A percentile compares a stretch with the other conserved stretches of the same genome.
These are phyloP conservation scores for Thaumetopoea pityocampa DNA, from an alignment of 1,140 invertebrate species.

Conservation along the genomic window DNA sequence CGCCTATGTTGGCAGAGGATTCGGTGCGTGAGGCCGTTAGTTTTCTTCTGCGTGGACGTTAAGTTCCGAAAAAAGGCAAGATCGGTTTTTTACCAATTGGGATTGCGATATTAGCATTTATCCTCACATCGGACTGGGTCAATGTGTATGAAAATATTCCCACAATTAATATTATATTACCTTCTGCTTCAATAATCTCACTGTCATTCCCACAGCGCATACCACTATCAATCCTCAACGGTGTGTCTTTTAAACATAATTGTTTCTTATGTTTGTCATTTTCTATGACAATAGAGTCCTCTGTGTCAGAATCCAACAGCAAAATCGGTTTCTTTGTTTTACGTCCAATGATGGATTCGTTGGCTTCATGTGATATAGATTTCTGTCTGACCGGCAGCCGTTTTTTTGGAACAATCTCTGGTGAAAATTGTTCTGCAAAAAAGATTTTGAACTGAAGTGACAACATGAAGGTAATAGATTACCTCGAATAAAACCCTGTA, in stretches of 20 bases:
- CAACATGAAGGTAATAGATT: no score
- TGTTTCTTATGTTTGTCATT: constrained; percentile 45
- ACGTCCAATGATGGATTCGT: constrained; percentile 34
- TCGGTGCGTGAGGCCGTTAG: no score
- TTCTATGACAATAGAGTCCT: constrained; percentile 56
- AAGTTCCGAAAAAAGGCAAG: no score
- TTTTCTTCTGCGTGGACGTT: no score
- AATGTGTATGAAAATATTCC: no score
- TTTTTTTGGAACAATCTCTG: constrained; percentile 46
- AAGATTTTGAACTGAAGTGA: constrained; percentile 1
- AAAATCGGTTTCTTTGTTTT: constrained; percentile 53
- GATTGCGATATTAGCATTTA: no score
- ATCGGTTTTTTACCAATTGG: no score
- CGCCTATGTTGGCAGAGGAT: no score
- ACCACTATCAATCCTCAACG: constrained; percentile 40
- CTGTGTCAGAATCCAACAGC: constrained; percentile 53
- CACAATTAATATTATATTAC: no score
- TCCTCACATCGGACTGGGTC: no score
- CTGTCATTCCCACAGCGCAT: constrained; percentile 3
- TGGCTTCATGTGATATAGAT: constrained; percentile 5
- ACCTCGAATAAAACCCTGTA: no score
- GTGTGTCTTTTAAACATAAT: constrained; percentile 51
- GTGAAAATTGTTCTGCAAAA: constrained; percentile 38
- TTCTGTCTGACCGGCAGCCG: constrained; percentile 21
- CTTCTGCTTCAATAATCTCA: neutral